Evolutionary conservation across 2,888 invertebrate genomes (phyloP).

Genomic region (Coelinius sp.): DNA sequence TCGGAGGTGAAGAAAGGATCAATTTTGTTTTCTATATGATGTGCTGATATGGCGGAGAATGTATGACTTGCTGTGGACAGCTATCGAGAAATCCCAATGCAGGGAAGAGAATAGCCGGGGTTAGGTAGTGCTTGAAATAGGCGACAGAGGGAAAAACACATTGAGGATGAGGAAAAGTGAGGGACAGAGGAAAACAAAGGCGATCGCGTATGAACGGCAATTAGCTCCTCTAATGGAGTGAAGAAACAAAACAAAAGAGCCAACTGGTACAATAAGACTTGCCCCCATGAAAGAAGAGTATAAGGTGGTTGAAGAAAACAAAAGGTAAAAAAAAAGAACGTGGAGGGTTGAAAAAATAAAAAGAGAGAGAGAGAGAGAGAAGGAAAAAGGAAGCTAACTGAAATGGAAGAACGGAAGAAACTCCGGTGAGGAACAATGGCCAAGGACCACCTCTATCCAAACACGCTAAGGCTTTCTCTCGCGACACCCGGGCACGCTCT

Average conservation of each 20-base stretch:
- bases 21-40: not conserved
- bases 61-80: not conserved
- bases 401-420: constrained; percentile 50
- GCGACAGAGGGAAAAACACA: constrained; percentile 23
- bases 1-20: not conserved
- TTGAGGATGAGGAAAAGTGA: constrained; percentile 48
- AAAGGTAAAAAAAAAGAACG: constrained; percentile 34
- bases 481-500: constrained; percentile 43
- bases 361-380: constrained; percentile 20
- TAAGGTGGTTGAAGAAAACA: constrained; percentile 28
- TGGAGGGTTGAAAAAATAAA: constrained; percentile 35
- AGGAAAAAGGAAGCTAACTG: constrained; percentile 5
- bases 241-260: constrained; percentile 66
- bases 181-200: constrained; percentile 64
- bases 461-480: constrained; percentile 48
- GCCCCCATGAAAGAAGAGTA: constrained; percentile 46
- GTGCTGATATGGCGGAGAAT: no score
- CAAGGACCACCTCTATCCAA: constrained; percentile 57
- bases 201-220: constrained; percentile 68
- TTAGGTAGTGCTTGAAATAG: constrained; percentile 18
- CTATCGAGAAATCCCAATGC: constrained; percentile 13
- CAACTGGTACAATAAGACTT: constrained; percentile 65
- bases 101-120: constrained; percentile 9
- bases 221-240: constrained; percentile 68
- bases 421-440: constrained; percentile 63